Evolutionary conservation across 2,888 invertebrate genomes (phyloP), one percentile per base, ranked within the genome.

Genomic region (Zygaena filipendulae): DNA sequence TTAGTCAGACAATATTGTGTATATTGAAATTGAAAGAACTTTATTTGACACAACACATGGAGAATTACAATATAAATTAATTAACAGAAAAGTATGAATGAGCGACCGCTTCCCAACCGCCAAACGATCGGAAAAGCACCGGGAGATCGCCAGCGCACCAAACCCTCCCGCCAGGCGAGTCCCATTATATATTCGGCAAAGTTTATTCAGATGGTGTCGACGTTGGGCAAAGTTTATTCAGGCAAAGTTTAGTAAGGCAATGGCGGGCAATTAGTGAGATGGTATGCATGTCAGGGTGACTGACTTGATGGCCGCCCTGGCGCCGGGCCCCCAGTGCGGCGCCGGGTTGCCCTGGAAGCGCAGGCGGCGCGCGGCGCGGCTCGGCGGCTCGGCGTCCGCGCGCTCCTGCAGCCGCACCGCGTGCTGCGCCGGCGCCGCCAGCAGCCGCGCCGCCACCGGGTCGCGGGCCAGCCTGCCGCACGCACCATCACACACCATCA

Each of bases 261-360:
- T 18, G 18, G 18, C 8, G 5, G 18, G 5, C 5, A 8, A 8
- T 18, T 18, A 4, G 18, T 18, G 5, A 18, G 18, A 18, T 18
- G 18, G 18, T 18, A 8, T 18, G 4, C 18, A 18, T 18, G 8
- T 18, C 18, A 8, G 18, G 18, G 5, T 18, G 16, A 63, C 83
- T 74, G 63, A 91, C 91, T 91, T 92, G 10, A 89, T 85, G 11
- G 84, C 87, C 1, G 92, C 86, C 42, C 87, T 82, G 0, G 89
- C 85, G 25, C 95, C 96, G 0, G 97, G 97, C 1, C 97, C 97
- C 97, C 97, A 97, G 63, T 88, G 81, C 0, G 88, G 86, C 13
- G 87, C 72, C 0, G 97, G 97, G 75, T 97, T 97, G 43, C 82
- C 82, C 60, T 94, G 96, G 68, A 91, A 96, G 21, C 97, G 79